phyloP scores from a whole-genome alignment of 2,113 vertebrate species.

The Ptilorrhoa leucosticta region DNA sequence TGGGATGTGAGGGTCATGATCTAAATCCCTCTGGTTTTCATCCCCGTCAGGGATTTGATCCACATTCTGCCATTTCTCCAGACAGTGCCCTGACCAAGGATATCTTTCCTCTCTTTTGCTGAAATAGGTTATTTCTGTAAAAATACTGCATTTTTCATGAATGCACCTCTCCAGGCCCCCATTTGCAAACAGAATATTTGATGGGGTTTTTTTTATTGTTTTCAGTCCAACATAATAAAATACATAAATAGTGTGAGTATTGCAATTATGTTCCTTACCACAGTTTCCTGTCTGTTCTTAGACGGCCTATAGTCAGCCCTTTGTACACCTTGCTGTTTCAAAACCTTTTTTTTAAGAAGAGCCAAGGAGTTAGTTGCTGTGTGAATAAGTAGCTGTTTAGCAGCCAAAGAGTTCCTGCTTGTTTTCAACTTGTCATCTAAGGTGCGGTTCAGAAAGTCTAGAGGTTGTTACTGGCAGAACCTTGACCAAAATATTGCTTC shows the following conservation, averaged over 20 bases:
- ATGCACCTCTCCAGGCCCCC: background rate
- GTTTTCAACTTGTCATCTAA: background rate
- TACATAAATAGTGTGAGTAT: background rate
- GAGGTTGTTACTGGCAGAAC: background rate
- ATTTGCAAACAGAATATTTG: background rate
- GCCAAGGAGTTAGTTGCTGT: background rate
- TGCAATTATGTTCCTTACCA: background rate
- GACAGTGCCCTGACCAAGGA: background rate
- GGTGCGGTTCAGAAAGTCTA: background rate
- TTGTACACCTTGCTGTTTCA: background rate
- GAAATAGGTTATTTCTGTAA: background rate
- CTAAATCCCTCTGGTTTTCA: background rate
- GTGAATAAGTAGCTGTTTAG: background rate
- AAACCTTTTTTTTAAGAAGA: background rate
- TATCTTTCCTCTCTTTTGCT: background rate
- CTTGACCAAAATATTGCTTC: background rate
- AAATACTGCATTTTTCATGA: background rate
- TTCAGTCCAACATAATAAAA: background rate
- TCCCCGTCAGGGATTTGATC: background rate
- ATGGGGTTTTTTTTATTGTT: accelerated
- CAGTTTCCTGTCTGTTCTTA: background rate
- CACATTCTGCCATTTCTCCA: background rate
- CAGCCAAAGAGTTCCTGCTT: background rate
- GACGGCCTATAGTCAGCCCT: background rate
- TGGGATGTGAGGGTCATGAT: background rate